Base-by-base conservation (phyloP, 2,113 vertebrate species). In the Alouatta palliata region DNA sequence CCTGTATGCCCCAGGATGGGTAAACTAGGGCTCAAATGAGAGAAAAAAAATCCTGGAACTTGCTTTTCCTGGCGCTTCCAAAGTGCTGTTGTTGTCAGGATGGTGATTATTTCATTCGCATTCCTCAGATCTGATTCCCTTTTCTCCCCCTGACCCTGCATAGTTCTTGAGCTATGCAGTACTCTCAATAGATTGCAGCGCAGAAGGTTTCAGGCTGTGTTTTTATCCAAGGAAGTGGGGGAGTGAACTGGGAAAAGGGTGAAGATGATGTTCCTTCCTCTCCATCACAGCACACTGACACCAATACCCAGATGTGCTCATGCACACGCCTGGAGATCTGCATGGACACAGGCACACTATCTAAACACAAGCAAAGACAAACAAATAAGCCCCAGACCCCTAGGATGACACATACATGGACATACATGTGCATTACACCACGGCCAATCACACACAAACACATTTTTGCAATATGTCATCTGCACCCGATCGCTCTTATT, bases 221-320 rank as follows among this genome's bases (percentile, higher is more conserved):
- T 47, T 73, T 19, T 13, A 23, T 58, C 37, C 6, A 40, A 11
- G 58, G 0, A 1, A 6, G 30, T 3, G 20, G 66, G 32, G 23
- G 0, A 45, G 0, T 5, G 19, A 37, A 8, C 3, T 16, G 47
- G 16, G 79, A 79, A 32, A 80, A 17, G 27, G 47, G 6, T 35
- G 30, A 49, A 35, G 23, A 56, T 79, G 43, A 27, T 13, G 21
- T 35, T 56, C 5, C 10, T 27, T 54, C 37, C 47, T 47, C 16
- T 70, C 19, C 10, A 27, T 0, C 20, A 20, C 0, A 49, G 17
- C 9, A 6, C 16, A 1, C 0, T 4, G n/a, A 54, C 56, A 61
- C 6, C 56, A 6, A 54, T 35, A 37, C 7, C 8, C 32, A 52
- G 37, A 21, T 45, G 45, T 66, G 45, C 84, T 64, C 90, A 13